Evolutionary conservation across 2,888 invertebrate species (phyloP), one percentile per base, ranked within the genome.

Genomic region (Drosophila stalkeri): DNA sequence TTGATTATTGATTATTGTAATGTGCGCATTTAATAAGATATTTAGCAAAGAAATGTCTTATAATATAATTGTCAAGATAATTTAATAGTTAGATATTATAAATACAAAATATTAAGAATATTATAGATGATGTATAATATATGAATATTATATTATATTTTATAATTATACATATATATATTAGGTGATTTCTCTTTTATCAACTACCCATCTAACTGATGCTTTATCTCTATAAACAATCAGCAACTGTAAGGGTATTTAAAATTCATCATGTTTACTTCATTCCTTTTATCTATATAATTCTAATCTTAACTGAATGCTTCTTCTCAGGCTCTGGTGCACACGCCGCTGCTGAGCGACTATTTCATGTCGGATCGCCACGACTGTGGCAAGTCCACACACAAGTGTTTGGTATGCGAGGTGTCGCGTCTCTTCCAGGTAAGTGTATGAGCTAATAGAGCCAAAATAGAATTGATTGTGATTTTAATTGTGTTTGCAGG

Each of bases 301-400:
- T n/a, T n/a, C n/a, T 2, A 5, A 49, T 9, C 18, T 37, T 8
- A 14, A 18, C 11, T 20, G 11, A 33, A 46, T 33, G 2, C 14
- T 11, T 33, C 43, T n/a, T 54, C 93, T 41, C 94, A 96, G 94
- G 97, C 98, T 1, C 93, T 99, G 81, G 98, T 98, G 81, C 99
- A 99, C 93, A 99, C 99, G 5, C 99, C 99, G 2, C 94, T 99
- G 44, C 94, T 99, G 63, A 94, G 99, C 75, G 99, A 99, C 92
- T 99, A 98, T 93, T 99, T 99, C 93, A 94, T 99, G 82, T 96
- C 98, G 46, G 98, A 99, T 93, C 96, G 96, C 81, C 99, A 99
- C 92, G 96, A 96, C 90, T 99, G 99, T 93, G 92, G 88, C 68
- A 92, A 93, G 62, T 94, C 94, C 9, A 95, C 97, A 3, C 95